Percentiles rank a stretch among this genome's conserved stretches.
These are phyloP conservation scores for Agonopterix alstromeriana DNA, from an alignment of 2,888 invertebrate species.

Conservation along the genomic window DNA sequence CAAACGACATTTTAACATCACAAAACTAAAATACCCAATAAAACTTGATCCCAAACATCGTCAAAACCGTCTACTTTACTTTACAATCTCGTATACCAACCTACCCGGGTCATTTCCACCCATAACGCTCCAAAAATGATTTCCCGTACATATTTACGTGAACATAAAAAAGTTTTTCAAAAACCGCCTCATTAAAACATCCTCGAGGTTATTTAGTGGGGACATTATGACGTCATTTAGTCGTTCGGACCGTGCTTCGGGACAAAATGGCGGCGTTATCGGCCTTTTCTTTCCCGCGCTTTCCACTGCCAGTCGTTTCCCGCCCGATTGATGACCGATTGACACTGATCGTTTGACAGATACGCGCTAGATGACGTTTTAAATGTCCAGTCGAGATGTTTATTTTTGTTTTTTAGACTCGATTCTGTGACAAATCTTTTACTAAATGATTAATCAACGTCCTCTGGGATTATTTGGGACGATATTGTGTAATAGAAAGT, in stretches of 20 bases:
- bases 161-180: constrained; percentile 8
- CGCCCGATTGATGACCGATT: not conserved
- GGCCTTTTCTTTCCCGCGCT: constrained; percentile 3
- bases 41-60: too few species aligned
- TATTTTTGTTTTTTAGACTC: not conserved
- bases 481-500: too few species aligned
- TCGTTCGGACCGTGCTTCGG: not conserved
- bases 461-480: too few species aligned
- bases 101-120: not conserved
- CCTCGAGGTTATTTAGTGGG: constrained; percentile 8
- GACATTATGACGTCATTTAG: constrained; percentile 11
- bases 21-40: too few species aligned
- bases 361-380: constrained; percentile 4
- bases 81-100: not conserved
- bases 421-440: not conserved
- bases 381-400: not conserved
- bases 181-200: constrained; percentile 8
- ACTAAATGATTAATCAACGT: too few species aligned
- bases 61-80: too few species aligned
- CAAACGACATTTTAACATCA: too few species aligned
- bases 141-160: constrained; percentile 1
- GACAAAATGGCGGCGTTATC: constrained; percentile 7
- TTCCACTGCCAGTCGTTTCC: not conserved
- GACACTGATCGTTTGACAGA: constrained; percentile 1
- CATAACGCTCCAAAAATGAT: not conserved